Conservation (phyloP, 35 echinoderm and acorn worm genomes). For the Apostichopus parvimensis region DNA sequence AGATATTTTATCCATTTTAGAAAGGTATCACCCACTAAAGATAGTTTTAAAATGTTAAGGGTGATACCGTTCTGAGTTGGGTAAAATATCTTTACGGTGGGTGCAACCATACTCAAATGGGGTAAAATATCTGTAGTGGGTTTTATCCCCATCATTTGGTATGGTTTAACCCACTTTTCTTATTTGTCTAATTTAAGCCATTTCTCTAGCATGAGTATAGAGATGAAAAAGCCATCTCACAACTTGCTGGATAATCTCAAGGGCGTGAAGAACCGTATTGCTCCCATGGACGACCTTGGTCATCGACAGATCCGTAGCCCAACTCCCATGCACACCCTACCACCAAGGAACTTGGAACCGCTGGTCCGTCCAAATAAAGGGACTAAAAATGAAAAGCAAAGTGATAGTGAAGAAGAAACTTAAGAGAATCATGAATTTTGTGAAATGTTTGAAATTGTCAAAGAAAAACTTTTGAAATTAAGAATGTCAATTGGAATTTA, state of each 20-base stretch:
- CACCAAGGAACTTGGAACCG: constrained; percentile 1
- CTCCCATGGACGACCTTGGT: constrained; percentile 15
- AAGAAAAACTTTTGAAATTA: background rate
- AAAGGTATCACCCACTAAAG: no score
- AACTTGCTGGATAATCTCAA: background rate
- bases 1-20: no score
- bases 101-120: background rate
- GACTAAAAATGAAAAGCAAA: background rate
- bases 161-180: background rate
- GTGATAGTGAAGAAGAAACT: background rate
- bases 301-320: background rate
- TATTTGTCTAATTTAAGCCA: background rate
- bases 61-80: no score
- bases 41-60: no score
- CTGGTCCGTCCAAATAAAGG: background rate
- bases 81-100: background rate
- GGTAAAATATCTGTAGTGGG: no score
- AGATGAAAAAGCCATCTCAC: background rate
- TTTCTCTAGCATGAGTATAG: background rate
- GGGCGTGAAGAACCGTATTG: constrained; percentile 2
- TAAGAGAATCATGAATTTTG: background rate
- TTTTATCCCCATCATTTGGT: background rate
- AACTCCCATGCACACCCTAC: background rate
- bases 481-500: background rate
- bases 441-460: background rate